phyloP scores from a whole-genome alignment of 1,140 invertebrate species.

The Homarus americanus region DNA sequence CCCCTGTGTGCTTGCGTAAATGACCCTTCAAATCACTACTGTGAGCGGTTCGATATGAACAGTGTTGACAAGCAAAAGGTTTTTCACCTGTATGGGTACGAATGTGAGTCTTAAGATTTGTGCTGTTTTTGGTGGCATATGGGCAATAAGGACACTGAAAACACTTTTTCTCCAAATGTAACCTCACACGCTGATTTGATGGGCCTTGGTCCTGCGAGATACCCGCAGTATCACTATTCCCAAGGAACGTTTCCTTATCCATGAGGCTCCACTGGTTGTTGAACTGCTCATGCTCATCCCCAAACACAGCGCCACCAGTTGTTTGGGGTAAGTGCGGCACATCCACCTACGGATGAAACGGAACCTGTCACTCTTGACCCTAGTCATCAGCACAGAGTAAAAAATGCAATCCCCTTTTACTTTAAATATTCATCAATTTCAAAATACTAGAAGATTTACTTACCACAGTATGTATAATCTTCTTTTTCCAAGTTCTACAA shows the following conservation, averaged over 20 bases:
- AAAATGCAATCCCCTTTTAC: background rate
- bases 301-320: conserved; percentile 10
- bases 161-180: conserved; percentile 44
- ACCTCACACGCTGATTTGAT: conserved; percentile 36
- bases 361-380: background rate
- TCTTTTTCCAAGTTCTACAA: too few relatives aligned
- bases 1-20: conserved; percentile 21
- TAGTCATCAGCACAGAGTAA: background rate
- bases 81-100: conserved; percentile 51
- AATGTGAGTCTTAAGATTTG: conserved; percentile 87
- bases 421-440: background rate
- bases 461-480: too few relatives aligned
- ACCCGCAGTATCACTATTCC: background rate
- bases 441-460: too few relatives aligned
- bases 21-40: conserved; percentile 34
- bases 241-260: conserved; percentile 4
- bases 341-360: conserved; percentile 14
- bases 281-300: background rate
- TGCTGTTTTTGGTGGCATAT: conserved; percentile 84
- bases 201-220: background rate
- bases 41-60: conserved; percentile 44
- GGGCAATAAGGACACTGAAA: conserved; percentile 48
- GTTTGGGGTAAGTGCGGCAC: conserved; percentile 2
- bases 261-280: background rate
- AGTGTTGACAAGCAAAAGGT: conserved; percentile 42